Base-by-base conservation (phyloP, 2,888 invertebrate genomes). In the Spilarctia lutea region DNA sequence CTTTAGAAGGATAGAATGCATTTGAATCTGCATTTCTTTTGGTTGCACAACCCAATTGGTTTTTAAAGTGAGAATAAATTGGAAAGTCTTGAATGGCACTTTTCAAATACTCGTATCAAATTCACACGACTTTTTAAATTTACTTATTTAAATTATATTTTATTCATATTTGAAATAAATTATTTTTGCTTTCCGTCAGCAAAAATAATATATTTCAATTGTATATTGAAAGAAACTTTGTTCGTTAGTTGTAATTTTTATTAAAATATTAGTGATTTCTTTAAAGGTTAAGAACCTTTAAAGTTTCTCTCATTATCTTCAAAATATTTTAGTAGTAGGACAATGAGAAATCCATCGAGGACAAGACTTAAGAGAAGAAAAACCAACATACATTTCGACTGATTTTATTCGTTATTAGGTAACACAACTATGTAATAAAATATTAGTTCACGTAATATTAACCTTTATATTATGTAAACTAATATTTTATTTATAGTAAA, bases 51-150 rank as follows among this genome's bases (percentile, higher is more conserved):
- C 73, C 79, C 81, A 76, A 85, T 84, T 79, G 81, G 79, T 82
- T 85, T 82, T 85, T 75, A 82, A 83, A 84, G 78, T 80, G 75
- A 81, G 73, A 81, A 82, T 84, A 84, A 82, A 83, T 84, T 83
- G 80, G 80, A 79, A 78, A 82, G 77, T 82, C 76, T 78, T 79
- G 33, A 66, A 75, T 67, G 75, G 78, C 63, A 67, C 66, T 79
- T 84, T 81, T 83, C 74, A 68, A n/a, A 67, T 39, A n/a, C n/a
- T n/a, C n/a, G n/a, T n/a, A 63, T 67, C 27, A 27, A 60, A 27
- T 35, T 60, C 4, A 76, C 77, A 68, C 39, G 63, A 68, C n/a
- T 67, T 78, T 83, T 77, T 75, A 73, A 81, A 74, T 75, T 39
- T 18, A 39, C 20, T 18, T 4, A 27, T 70, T 72, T 73, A 13